These are phyloP conservation scores for Gerris buenoi DNA, from an alignment of 1,140 invertebrate genomes.

Conservation along the genomic window DNA sequence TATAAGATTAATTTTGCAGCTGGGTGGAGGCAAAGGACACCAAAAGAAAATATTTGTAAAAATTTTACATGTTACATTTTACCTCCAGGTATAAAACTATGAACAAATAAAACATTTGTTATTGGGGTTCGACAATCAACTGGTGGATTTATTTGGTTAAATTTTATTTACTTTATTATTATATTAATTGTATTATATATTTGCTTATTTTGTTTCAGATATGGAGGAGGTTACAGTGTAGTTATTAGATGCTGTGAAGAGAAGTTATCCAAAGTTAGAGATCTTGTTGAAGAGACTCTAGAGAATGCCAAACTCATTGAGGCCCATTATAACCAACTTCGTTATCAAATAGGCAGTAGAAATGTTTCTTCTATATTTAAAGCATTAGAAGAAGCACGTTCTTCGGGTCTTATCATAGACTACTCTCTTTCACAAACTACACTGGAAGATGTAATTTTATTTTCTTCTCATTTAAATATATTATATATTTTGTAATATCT, in stretches of 20 bases:
- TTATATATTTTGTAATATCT: too few species aligned
- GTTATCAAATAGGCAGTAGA: constrained; percentile 21
- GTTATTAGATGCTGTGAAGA: constrained; percentile 29
- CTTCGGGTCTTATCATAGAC: constrained; percentile 34
- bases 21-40: too few species aligned
- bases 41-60: too few species aligned
- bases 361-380: constrained; percentile 28
- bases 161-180: too few species aligned
- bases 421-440: constrained; percentile 46
- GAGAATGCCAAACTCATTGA: constrained; percentile 23
- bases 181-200: too few species aligned
- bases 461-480: neutral
- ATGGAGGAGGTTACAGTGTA: constrained; percentile 46
- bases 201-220: too few species aligned
- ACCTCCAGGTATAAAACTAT: too few species aligned
- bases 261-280: constrained; percentile 20
- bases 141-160: too few species aligned
- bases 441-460: constrained; percentile 38
- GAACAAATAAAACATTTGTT: too few species aligned
- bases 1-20: too few species aligned
- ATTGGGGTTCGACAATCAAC: too few species aligned
- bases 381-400: constrained; percentile 32
- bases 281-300: constrained; percentile 18
- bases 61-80: too few species aligned
- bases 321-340: constrained; percentile 23